Evolutionary conservation across 2,797 vertebrate species (phyloP), one percentile per base, ranked within the genome.

Genomic region (Ctenopoma multispine): DNA sequence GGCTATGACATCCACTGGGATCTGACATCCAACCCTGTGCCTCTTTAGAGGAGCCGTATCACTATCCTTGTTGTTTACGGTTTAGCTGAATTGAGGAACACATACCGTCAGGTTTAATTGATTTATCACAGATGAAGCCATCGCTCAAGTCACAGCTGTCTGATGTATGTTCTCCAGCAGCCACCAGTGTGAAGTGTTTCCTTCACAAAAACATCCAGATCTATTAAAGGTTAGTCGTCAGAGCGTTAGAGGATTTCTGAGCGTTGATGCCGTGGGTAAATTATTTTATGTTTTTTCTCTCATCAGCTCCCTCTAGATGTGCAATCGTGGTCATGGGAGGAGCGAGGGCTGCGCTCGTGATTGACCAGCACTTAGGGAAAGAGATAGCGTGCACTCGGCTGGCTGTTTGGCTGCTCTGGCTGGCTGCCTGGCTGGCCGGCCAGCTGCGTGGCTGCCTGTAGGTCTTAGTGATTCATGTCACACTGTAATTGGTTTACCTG

Each of bases 401-500:
- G 18, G 67, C 77, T 73, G 83, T 59, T 67, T 61, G 78, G 64
- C 79, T 55, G 81, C 69, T 69, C 75, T 72, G 60, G 29, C 71
- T 24, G 69, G 44, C 54, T 72, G 60, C 27, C 71, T 24, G 69
- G 44, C 54, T 69, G 44, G 72, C 63, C 18, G 59, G 70, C 81
- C 70, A 54, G 79, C 82, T 87, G 83, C 65, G 56, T 77, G 80
- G 81, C 82, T 76, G 90, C 82, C 86, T 89, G 91, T 80, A 93
- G 81, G 76, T 91, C 92, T 94, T 92, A 89, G 93, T 81, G 70
- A 93, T 92, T 93, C 93, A 94, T 95, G 94, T 95, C 95, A 95
- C 80, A 93, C 89, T 93, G 94, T 94, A 95, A 94, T 95, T 95
- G 90, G 94, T 95, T 95, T 92, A 90, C 89, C 91, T 94, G 80